phyloP scores from a whole-genome alignment of 1,140 invertebrate species.

The Tetramorium alpestre region DNA sequence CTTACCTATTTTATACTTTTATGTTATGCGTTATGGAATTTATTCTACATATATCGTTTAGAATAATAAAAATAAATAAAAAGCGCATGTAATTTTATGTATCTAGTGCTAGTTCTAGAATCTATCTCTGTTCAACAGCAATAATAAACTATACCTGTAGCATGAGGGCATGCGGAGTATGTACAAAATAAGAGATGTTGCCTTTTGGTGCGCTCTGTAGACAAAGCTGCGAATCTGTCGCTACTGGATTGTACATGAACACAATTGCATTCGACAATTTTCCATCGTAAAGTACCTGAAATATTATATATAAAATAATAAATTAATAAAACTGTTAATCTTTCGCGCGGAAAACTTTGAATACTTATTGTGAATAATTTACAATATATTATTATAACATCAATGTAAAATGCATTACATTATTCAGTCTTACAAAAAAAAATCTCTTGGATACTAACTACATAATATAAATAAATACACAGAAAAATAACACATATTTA shows the following conservation, averaged over 20 bases:
- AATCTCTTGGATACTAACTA: conserved; percentile 22
- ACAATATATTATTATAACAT: neutral
- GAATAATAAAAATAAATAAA: neutral
- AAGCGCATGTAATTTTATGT: neutral
- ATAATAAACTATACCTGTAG: conserved; percentile 92
- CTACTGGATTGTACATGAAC: conserved; percentile 99
- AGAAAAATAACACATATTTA: neutral
- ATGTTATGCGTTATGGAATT: neutral
- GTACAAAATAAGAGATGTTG: conserved; percentile 98
- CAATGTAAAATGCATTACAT: neutral
- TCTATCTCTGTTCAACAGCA: neutral
- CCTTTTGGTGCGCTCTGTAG: conserved; percentile 98
- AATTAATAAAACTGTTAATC: neutral
- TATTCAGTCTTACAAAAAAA: conserved; percentile 2
- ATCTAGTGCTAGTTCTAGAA: neutral
- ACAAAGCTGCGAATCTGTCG: conserved; percentile 98
- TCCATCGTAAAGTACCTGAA: conserved; percentile 98
- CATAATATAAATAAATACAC: conserved; percentile 31
- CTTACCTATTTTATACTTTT: neutral
- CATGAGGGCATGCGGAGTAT: conserved; percentile 99
- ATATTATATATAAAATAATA: conserved; percentile 37
- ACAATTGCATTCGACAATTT: conserved; percentile 98
- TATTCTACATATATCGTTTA: neutral
- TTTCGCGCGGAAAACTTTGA: neutral
- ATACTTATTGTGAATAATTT: conserved; percentile 5